Base-by-base conservation (phyloP, 1,140 invertebrate genomes). In the Pseudomyrmex flavicornis region DNA sequence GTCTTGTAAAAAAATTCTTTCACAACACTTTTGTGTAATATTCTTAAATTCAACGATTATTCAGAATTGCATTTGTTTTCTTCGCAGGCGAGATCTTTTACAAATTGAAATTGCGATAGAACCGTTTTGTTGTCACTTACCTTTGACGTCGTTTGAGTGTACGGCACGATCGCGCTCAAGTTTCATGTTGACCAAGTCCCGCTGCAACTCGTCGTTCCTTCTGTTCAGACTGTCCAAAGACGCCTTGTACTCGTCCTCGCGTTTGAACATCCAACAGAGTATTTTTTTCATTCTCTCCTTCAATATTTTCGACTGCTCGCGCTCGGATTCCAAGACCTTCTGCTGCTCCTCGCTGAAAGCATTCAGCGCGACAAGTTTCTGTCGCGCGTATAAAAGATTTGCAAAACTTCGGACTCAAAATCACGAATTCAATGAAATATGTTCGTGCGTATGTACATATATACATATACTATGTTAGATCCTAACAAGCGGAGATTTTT, bases 331-430 rank as follows among this genome's bases (percentile, higher is more conserved):
- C 9, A 86, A 12, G 0, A 73, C 20, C 5, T 84, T 74, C 9
- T 85, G 77, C 8, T 85, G 87, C 2, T 76, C 10, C 0, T 13
- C 46, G 7, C 82, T 52, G 3, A 85, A 80, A 13, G 56, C 15
- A 66, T 87, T 68, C 10, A 89, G 20, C 13, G 61, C 80, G 0
- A 74, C 8, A 59, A 89, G 85, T 48, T 70, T 46, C 90, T 90
- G 63, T 35, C 2, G 10, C 62, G 56, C 13, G 35, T 35, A 35
- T 35, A 35, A 35, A 35, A 35, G 35, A 35, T 35, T 35, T 35
- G 35, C 35, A 52, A 52, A 12, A 52, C 2, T 52, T 52, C 9
- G 13, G 2, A 52, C 9, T 52, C 13, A 13, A 52, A 13, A 52
- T 0, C 13, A 3, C 9, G 50, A 52, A 13, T 52, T 13, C 50